Percentiles rank a stretch among this genome's conserved stretches.
Evolutionary conservation across 1,140 invertebrate genomes (phyloP).

Genomic region (Zaprionus camerounensis): DNA sequence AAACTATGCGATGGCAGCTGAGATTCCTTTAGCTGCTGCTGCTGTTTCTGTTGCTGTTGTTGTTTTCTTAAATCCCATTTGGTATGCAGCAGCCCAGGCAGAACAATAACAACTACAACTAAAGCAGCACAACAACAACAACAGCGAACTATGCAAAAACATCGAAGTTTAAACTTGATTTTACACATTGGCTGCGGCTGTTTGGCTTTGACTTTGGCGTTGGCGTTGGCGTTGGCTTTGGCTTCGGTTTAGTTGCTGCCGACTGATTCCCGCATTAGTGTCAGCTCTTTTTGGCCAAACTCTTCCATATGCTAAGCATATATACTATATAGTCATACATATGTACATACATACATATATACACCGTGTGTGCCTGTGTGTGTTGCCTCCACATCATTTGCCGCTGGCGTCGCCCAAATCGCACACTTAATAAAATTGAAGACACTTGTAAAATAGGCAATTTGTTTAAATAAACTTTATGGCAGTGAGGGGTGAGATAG

Average conservation of each 20-base stretch:
- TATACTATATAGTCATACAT: background rate
- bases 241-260: constrained; percentile 38
- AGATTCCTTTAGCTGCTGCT: constrained; percentile 57
- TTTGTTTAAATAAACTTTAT: constrained; percentile 83
- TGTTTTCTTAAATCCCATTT: constrained; percentile 62
- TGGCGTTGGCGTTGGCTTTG: constrained; percentile 21
- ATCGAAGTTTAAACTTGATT: constrained; percentile 75
- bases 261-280: constrained; percentile 51
- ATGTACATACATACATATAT: background rate
- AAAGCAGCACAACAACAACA: constrained; percentile 12
- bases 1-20: constrained; percentile 44
- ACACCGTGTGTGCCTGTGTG: background rate
- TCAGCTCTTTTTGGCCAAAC: constrained; percentile 56
- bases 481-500: constrained; percentile 30
- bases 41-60: constrained; percentile 32
- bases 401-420: constrained; percentile 42
- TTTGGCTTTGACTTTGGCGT: constrained; percentile 27
- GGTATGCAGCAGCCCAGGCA: constrained; percentile 58
- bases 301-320: constrained; percentile 5
- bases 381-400: constrained; percentile 35
- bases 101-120: constrained; percentile 15
- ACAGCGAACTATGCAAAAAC: constrained; percentile 53
- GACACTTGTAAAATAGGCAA: constrained; percentile 82
- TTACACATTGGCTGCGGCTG: constrained; percentile 42
- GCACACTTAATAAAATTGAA: constrained; percentile 82